A percentile compares a stretch with the other conserved stretches of the same genome.
These are phyloP conservation scores for Trachythela sp. DNA, from an alignment of 64 coral and sea anemone species.

Conservation along the genomic window DNA sequence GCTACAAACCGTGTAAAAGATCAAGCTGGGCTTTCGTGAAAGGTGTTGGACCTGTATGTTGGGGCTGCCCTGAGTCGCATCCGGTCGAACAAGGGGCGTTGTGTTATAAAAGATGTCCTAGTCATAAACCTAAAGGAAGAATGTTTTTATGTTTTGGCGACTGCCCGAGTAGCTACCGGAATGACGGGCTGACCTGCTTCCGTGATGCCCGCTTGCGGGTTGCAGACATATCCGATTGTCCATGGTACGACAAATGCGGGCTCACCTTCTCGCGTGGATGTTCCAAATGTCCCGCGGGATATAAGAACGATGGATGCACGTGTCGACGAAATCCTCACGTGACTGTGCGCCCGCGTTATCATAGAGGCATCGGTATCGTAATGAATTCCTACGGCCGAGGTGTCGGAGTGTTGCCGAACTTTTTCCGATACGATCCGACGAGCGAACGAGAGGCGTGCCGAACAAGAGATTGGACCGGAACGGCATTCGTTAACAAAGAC, in stretches of 20 bases:
- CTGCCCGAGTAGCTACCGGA: background rate
- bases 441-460: background rate
- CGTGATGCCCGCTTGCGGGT: background rate
- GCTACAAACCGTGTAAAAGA: background rate
- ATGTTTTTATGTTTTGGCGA: background rate
- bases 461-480: background rate
- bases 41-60: background rate
- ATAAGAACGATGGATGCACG: background rate
- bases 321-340: background rate
- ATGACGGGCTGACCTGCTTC: background rate
- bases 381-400: background rate
- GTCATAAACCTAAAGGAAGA: background rate
- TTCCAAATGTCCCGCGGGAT: background rate
- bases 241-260: conserved; percentile 6
- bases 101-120: background rate
- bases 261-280: background rate
- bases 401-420: background rate
- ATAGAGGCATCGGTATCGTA: background rate
- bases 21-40: background rate
- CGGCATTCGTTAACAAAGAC: background rate
- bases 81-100: background rate
- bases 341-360: background rate
- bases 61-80: background rate
- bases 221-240: background rate
- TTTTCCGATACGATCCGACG: background rate